phyloP scores from a whole-genome alignment of 2,797 vertebrate species.

The Megaceryle alcyon region DNA sequence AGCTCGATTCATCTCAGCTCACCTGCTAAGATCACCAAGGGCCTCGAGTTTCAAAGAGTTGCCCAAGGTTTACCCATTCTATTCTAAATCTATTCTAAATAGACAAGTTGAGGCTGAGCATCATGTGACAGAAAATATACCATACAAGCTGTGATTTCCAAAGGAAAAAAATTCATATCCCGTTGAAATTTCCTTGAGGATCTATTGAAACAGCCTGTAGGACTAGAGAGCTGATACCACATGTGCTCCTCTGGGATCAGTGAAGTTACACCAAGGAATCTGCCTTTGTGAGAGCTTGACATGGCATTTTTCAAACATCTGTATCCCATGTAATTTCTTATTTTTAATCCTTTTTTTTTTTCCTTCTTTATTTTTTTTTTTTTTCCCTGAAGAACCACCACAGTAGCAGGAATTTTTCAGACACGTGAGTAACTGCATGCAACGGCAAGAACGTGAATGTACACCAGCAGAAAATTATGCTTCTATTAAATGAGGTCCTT shows the following conservation, averaged over 20 bases:
- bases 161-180: not conserved
- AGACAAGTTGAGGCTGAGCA: not conserved
- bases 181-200: not conserved
- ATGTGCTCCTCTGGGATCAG: not conserved
- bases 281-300: not conserved
- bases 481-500: not conserved
- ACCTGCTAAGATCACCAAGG: conserved; percentile 67
- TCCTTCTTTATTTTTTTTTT: not conserved
- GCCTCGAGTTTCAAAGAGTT: conserved; percentile 61
- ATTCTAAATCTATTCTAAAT: not conserved
- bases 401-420: not conserved
- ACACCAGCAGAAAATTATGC: not conserved
- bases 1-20: conserved; percentile 56
- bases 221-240: not conserved
- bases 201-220: not conserved
- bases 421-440: not conserved
- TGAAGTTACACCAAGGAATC: not conserved
- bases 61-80: not conserved
- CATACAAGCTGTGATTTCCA: not conserved
- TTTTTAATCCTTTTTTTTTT: no score
- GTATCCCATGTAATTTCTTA: not conserved
- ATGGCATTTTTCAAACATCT: not conserved
- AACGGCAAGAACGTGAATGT: not conserved
- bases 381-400: not conserved
- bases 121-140: not conserved